Evolutionary conservation across 1,140 invertebrate species (phyloP).

Genomic region (Aleiodes sp.): DNA sequence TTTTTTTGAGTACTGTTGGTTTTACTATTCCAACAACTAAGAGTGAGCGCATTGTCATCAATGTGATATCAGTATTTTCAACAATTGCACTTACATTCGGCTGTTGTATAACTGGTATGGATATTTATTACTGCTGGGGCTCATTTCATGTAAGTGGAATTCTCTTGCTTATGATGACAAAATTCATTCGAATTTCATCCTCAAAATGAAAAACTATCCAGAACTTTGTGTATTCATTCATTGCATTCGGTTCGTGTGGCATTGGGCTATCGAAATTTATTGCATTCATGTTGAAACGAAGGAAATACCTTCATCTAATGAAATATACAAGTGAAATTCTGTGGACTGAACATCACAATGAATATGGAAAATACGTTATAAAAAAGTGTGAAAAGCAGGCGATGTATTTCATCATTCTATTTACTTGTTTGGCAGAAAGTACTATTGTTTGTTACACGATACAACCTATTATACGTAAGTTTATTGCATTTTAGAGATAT

Average conservation of each 20-base stretch:
- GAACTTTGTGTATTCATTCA: not conserved
- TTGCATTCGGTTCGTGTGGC: not conserved
- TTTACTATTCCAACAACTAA: no score
- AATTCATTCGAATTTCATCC: not conserved
- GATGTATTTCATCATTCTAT: not conserved
- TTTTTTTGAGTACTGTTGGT: no score
- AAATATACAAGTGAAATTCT: not conserved
- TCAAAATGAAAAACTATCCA: not conserved
- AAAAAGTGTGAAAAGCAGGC: not conserved
- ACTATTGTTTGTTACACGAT: not conserved
- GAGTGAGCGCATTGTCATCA: no score
- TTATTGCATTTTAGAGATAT: not conserved
- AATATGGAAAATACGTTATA: not conserved
- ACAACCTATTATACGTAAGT: not conserved
- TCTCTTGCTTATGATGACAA: not conserved
- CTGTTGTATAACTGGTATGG: not conserved
- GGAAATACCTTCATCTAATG: not conserved
- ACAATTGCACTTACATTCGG: not conserved
- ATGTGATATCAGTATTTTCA: no score
- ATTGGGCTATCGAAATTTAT: not conserved
- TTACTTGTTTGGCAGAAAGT: not conserved
- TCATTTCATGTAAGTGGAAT: not conserved
- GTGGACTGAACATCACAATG: not conserved
- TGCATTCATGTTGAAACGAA: not conserved
- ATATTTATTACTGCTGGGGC: conserved; percentile 1